Evolutionary conservation across 2,113 vertebrate genomes (phyloP), one percentile per base, ranked within the genome.

Genomic region (Neotragus moschatus): DNA sequence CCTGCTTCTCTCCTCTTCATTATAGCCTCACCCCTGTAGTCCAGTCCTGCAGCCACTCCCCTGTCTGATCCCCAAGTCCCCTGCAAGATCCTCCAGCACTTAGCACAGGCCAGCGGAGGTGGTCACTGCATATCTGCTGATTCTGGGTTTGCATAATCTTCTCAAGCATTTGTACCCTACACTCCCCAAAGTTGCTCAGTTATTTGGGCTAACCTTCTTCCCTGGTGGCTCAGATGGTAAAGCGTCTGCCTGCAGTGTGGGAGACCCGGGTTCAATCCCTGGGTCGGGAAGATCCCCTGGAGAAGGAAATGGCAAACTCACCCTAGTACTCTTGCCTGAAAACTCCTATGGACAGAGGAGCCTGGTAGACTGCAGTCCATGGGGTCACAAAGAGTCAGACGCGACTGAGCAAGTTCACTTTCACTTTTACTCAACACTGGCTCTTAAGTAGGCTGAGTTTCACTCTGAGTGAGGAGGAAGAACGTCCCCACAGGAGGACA

Each of bases 201-300:
- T 53, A 17, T 63, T 75, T 63, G 33, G 30, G 39, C 4, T 84
- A 58, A 14, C 3, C 15, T 58, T 58, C 63, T 36, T 70, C 63
- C n/a, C 63, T 36, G 0, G 19, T 70, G 63, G n/a, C n/a, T 73
- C n/a, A 73, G 10, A 73, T 0, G 10, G 66, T 73, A 39, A 73
- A 13, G n/a, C 19, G 0, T 73, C 66, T 12, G 19, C n/a, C 10
- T 73, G n/a, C 10, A 73, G 6, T 23, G 66, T 1, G 0, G 66
- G 66, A 39, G 5, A 23, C 10, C n/a, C 0, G 0, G 21, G 66
- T 73, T 73, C 1, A 0, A 12, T 73, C 10, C 36, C n/a, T 39
- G 5, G 19, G n/a, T 39, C 0, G 0, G 66, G n/a, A 73, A 23
- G 66, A 73, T 39, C n/a, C 10, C 19, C 19, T 39, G 66, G n/a